Evolutionary conservation across 2,113 vertebrate species (phyloP).

Genomic region (Brachypodius melanocephalos): DNA sequence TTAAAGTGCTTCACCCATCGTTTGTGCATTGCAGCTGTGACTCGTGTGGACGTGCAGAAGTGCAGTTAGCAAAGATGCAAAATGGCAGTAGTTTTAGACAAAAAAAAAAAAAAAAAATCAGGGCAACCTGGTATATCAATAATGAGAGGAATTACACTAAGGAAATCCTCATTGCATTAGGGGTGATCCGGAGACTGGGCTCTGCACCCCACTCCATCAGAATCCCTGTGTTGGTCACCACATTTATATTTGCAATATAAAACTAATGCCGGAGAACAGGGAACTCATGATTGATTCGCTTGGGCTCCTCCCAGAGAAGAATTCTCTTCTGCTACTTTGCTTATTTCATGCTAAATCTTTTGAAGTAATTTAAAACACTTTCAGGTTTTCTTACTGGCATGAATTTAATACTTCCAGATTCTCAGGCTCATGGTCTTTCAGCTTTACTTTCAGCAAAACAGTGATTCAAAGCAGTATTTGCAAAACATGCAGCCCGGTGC

Average conservation of each 20-base stretch:
- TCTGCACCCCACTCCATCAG: neutral
- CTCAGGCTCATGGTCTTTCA: neutral
- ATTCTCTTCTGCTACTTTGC: neutral
- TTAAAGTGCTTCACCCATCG: neutral
- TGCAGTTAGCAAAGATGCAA: neutral
- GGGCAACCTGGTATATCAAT: neutral
- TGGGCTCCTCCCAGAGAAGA: neutral
- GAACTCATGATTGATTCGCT: neutral
- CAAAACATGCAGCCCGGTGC: fast-evolving
- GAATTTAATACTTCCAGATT: neutral
- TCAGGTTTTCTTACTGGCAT: neutral
- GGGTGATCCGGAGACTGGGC: neutral
- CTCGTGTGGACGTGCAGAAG: neutral
- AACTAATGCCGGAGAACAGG: neutral
- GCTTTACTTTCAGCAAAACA: neutral
- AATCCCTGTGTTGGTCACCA: neutral
- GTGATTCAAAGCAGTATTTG: neutral
- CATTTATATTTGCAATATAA: neutral
- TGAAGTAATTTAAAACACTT: neutral
- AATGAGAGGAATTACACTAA: neutral
- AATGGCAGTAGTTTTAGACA: neutral
- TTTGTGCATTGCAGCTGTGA: neutral
- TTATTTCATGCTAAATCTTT: neutral
- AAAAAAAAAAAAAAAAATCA: neutral
- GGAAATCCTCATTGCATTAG: neutral